A percentile compares a stretch with the other conserved stretches of the same genome.
Evolutionary conservation across 1,140 invertebrate genomes (phyloP).

Genomic region (Caenorhabditis inopinata): DNA sequence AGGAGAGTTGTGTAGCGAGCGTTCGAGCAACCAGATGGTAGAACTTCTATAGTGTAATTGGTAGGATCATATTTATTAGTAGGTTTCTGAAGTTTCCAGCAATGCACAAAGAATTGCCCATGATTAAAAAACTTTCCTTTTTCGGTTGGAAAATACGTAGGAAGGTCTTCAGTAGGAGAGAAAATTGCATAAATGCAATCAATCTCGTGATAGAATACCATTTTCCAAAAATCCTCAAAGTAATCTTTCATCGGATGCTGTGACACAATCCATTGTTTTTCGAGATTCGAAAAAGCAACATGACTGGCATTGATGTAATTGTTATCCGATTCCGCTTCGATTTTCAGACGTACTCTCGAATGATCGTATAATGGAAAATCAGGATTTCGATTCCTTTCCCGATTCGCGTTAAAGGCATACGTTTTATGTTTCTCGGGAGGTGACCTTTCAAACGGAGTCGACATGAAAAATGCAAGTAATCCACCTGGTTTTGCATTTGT

Average conservation of each 20-base stretch:
- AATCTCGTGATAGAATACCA: constrained; percentile 20
- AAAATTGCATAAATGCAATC: not conserved
- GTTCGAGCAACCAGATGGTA: not conserved
- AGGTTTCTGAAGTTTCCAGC: not conserved
- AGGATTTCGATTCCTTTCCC: not conserved
- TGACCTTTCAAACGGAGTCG: not conserved
- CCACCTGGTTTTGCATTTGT: not conserved
- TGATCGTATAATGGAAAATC: constrained; percentile 5
- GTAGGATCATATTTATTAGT: not conserved
- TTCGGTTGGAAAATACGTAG: not conserved
- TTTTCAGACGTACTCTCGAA: not conserved
- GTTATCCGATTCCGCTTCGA: not conserved
- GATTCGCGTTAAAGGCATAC: not conserved
- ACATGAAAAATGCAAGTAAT: not conserved
- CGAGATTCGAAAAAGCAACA: not conserved
- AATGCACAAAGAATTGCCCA: constrained; percentile 13
- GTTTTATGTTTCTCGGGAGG: not conserved
- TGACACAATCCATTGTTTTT: not conserved
- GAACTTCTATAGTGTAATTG: not conserved
- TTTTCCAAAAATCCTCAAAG: constrained; percentile 4
- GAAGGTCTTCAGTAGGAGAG: not conserved
- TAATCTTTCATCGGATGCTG: not conserved
- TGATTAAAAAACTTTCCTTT: constrained; percentile 4
- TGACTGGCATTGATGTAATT: not conserved
- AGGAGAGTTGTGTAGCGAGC: not conserved